Percentiles rank a stretch among this genome's conserved stretches.
phyloP scores from a whole-genome alignment of 2,888 invertebrate species.

The Operophtera brumata region DNA sequence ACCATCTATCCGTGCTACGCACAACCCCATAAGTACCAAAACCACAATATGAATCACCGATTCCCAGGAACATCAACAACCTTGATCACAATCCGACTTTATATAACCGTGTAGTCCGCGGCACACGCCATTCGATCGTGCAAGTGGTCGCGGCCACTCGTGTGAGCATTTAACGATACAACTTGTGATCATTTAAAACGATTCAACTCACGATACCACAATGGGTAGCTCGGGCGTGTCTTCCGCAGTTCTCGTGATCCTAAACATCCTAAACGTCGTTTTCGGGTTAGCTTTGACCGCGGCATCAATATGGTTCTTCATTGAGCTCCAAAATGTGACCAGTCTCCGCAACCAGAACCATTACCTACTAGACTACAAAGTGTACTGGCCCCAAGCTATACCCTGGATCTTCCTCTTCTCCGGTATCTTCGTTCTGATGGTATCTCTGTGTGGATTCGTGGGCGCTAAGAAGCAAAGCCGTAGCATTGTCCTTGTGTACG shows the following conservation, averaged over 20 bases:
- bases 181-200: neutral
- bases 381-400: conserved; percentile 72
- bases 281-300: conserved; percentile 55
- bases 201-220: conserved; percentile 10
- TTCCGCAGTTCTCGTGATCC: conserved; percentile 45
- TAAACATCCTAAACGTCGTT: conserved; percentile 56
- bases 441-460: conserved; percentile 59
- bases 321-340: conserved; percentile 57
- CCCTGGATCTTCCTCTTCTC: conserved; percentile 70
- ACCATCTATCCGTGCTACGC: conserved; percentile 18
- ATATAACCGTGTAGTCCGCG: conserved; percentile 12
- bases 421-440: conserved; percentile 56
- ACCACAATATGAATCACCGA: conserved; percentile 24
- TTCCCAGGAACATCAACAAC: conserved; percentile 17
- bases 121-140: conserved; percentile 28
- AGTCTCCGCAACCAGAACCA: conserved; percentile 63
- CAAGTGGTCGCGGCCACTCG: conserved; percentile 18
- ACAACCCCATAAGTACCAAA: conserved; percentile 21
- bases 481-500: conserved; percentile 51
- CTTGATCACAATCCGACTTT: conserved; percentile 23
- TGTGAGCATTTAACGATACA: neutral
- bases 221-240: conserved; percentile 42
- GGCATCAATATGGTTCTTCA: conserved; percentile 64
- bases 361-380: conserved; percentile 66
- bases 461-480: conserved; percentile 56